Conservation (phyloP, 2,888 invertebrate species). For the Philhelius pedissequus region DNA sequence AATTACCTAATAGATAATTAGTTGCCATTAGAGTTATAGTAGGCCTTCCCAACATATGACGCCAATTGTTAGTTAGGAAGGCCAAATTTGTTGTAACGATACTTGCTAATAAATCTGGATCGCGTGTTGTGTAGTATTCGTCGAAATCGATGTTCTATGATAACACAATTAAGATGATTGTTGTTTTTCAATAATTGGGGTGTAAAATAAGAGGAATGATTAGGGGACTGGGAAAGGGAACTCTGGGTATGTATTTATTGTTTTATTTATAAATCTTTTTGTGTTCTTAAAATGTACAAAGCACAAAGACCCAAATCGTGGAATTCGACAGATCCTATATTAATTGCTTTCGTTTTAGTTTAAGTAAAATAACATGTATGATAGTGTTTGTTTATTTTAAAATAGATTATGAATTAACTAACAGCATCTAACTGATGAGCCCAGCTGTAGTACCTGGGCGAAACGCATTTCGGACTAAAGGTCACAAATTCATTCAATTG, state of each 20-base stretch:
- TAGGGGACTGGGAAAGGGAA: not conserved
- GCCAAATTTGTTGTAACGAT: slow-evolving; percentile 96
- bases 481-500: too few relatives aligned
- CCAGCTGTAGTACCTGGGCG: too few relatives aligned
- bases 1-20: slow-evolving; percentile 90
- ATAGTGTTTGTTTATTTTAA: too few relatives aligned
- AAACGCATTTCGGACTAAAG: too few relatives aligned
- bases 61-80: slow-evolving; percentile 98
- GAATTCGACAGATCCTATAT: not conserved
- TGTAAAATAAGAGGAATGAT: not conserved
- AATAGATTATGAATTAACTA: too few relatives aligned
- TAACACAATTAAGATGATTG: slow-evolving; percentile 44
- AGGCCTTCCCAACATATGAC: slow-evolving; percentile 97
- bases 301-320: not conserved
- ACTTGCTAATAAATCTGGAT: slow-evolving; percentile 96
- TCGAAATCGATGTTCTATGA: slow-evolving; percentile 92
- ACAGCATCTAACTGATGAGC: too few relatives aligned
- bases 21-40: slow-evolving; percentile 94
- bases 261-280: not conserved
- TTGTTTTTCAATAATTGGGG: not conserved
- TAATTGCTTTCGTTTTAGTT: not conserved
- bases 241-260: not conserved
- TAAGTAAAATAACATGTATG: too few relatives aligned
- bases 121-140: slow-evolving; percentile 98
- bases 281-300: not conserved